Percentiles rank a stretch among this genome's conserved stretches.
These are phyloP conservation scores for Eupristina koningsbergeri DNA, from an alignment of 1,140 invertebrate species.

Conservation along the genomic window DNA sequence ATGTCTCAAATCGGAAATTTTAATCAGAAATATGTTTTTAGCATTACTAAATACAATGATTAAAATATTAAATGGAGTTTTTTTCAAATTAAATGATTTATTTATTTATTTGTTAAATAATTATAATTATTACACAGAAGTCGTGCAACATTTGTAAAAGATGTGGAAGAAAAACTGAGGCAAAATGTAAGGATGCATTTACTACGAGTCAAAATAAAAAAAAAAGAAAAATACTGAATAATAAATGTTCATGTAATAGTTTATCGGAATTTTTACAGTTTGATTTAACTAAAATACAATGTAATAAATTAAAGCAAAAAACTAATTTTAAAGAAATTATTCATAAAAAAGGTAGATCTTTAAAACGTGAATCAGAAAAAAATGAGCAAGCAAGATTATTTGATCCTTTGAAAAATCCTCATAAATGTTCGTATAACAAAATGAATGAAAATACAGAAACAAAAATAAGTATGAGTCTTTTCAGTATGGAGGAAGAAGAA, in stretches of 20 bases:
- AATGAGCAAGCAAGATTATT: too few relatives aligned
- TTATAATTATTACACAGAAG: not conserved
- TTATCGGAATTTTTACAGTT: constrained; percentile 36
- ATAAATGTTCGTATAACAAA: too few relatives aligned
- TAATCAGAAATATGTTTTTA: too few relatives aligned
- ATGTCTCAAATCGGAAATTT: too few relatives aligned
- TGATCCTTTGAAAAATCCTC: too few relatives aligned
- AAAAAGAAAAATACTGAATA: not conserved
- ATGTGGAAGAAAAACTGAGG: not conserved
- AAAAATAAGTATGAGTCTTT: not conserved
- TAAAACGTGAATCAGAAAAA: not conserved
- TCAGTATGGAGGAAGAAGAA: not conserved
- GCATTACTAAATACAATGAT: too few relatives aligned
- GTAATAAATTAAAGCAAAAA: not conserved
- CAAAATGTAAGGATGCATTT: not conserved
- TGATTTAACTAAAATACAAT: not conserved
- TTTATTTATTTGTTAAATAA: too few relatives aligned
- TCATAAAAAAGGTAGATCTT: too few relatives aligned
- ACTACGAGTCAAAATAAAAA: not conserved
- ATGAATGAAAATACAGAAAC: too few relatives aligned
- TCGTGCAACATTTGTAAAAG: not conserved
- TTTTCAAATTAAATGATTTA: too few relatives aligned
- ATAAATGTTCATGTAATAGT: constrained; percentile 16
- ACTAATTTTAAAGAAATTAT: too few relatives aligned
- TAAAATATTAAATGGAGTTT: too few relatives aligned